Evolutionary conservation across 2,113 vertebrate genomes (phyloP).

Genomic region (Willisornis vidua): DNA sequence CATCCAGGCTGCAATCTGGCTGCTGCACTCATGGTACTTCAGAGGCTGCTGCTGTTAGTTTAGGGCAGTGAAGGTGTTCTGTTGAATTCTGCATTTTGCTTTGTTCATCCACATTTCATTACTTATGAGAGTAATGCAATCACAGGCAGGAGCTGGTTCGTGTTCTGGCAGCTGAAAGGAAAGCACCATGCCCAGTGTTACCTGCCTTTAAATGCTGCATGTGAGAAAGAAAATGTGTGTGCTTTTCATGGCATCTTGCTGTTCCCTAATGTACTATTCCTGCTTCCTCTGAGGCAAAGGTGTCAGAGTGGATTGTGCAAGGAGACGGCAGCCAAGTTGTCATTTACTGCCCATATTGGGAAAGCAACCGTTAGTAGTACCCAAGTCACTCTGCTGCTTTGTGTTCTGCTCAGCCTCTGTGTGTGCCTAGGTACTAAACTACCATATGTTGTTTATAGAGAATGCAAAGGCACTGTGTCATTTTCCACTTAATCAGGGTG

Average conservation of each 20-base stretch:
- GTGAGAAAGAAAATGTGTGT: neutral
- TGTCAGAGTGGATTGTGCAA: constrained; percentile 22
- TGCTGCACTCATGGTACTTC: neutral
- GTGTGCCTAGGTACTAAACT: constrained; percentile 26
- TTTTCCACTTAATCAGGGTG: constrained; percentile 62
- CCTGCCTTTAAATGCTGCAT: neutral
- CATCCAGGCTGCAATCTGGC: neutral
- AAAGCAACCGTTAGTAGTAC: neutral
- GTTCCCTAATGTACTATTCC: neutral
- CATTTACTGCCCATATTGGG: neutral
- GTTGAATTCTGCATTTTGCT: neutral
- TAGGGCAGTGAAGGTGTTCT: neutral
- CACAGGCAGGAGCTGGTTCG: neutral
- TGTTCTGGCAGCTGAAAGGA: neutral
- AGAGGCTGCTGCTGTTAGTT: neutral
- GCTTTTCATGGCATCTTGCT: neutral
- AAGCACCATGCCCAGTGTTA: neutral
- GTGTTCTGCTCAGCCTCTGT: constrained; percentile 6
- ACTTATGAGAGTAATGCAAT: neutral
- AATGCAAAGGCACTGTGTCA: constrained; percentile 39
- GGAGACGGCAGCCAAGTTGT: neutral
- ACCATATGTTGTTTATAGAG: constrained; percentile 48
- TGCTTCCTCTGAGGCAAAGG: neutral
- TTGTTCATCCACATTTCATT: neutral
- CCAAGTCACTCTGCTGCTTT: neutral